Base-by-base conservation (phyloP, 2,113 vertebrate species). In the Xiphias gladius region DNA sequence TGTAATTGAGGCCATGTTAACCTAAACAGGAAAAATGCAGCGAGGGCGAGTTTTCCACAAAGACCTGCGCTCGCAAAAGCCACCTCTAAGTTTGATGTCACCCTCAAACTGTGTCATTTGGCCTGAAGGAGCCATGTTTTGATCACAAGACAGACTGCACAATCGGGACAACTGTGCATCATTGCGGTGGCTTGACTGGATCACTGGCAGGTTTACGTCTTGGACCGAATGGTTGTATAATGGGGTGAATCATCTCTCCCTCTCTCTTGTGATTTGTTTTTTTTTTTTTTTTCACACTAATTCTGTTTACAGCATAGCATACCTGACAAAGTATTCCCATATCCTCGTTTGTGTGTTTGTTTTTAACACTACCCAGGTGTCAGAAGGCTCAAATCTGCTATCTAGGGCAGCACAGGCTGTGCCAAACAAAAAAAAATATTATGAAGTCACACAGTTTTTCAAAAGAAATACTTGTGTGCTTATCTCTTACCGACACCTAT, bases 241-340 rank as follows among this genome's bases (percentile, higher is more conserved):
- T 73, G 80, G 2, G 67, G 63, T 85, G 88, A 88, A 84, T 87
- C 76, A 82, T 57, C 65, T n/a, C 43, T n/a, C 26, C 19, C 6
- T 50, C 37, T 0, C 68, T 10, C 1, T n/a, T 7, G 1, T 74
- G 41, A 35, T 35, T 35, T n/a, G n/a, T 46, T n/a, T 24, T 64
- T 37, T 26, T 5, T n/a, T 24, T 19, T 81, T 77, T 82, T 83
- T 73, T 72, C 73, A 69, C 73, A 66, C 70, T 75, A 69, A 70
- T 87, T 80, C 59, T 78, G 80, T 84, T 92, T 85, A 83, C 79
- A 66, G 79, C 66, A 28, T 1, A 35, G 32, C 68, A 88, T 88
- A 76, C 85, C 77, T 78, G 75, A 73, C 69, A 78, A 86, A 87
- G 83, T 80, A 19, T 66, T 84, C 67, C 80, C 83, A 75, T 70